A percentile compares a stretch with the other conserved stretches of the same genome.
phyloP scores from a whole-genome alignment of 2,888 invertebrate species.

The Chironomus riparius region DNA sequence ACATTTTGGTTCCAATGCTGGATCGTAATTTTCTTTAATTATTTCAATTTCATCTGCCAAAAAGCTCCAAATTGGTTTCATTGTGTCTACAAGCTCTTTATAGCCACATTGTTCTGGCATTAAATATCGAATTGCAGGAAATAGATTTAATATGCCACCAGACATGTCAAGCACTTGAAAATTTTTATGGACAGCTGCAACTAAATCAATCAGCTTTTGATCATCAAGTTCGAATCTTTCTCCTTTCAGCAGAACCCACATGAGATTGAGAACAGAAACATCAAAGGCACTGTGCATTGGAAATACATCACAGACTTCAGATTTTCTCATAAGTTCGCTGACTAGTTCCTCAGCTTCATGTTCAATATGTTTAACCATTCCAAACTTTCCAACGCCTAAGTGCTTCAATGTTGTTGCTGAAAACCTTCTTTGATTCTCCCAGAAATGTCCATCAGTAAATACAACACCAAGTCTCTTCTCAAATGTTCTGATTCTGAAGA shows the following conservation, averaged over 20 bases:
- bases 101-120: conserved; percentile 57
- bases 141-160: conserved; percentile 59
- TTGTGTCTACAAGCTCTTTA: conserved; percentile 45
- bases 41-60: conserved; percentile 47
- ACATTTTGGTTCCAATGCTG: conserved; percentile 34
- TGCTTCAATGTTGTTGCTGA: conserved; percentile 54
- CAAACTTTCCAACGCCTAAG: conserved; percentile 53
- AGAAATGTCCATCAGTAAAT: conserved; percentile 56
- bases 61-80: conserved; percentile 48
- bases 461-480: conserved; percentile 59
- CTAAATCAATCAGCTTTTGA: conserved; percentile 45
- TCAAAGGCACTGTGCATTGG: conserved; percentile 43
- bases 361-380: conserved; percentile 52
- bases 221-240: conserved; percentile 51
- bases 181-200: conserved; percentile 51
- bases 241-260: conserved; percentile 61
- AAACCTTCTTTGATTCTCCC: conserved; percentile 59
- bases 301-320: conserved; percentile 37
- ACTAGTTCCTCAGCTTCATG: conserved; percentile 49
- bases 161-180: conserved; percentile 56
- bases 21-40: conserved; percentile 43
- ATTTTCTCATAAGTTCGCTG: conserved; percentile 39
- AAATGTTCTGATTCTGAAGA: conserved; percentile 55
- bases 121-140: conserved; percentile 57
- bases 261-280: conserved; percentile 54